Base-by-base conservation (phyloP, 2,888 invertebrate species). In the Theodoxus fluviatilis region DNA sequence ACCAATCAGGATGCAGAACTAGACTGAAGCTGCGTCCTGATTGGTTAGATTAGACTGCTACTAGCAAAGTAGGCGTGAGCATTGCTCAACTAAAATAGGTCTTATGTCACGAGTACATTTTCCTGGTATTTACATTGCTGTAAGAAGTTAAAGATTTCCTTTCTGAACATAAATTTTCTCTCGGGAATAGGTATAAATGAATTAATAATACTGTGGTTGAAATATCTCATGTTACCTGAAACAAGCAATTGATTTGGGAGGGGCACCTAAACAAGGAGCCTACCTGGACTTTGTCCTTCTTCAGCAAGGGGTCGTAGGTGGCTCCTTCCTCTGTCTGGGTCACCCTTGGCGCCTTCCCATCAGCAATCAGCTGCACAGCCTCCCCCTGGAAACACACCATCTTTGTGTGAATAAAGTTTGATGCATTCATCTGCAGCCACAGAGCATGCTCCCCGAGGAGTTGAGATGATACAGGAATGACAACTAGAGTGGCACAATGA, bases 231-330 rank as follows among this genome's bases (percentile, higher is more conserved):
- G 59, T 18, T 12, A 3, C 59, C 22, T 4, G 31, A 43, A 6
- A 1, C 28, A 40, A 12, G 18, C 4, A 43, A 18, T 18, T 47
- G 7, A 15, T 40, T 3, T 47, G n/a, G 3, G 15, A 37, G 22
- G 18, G 25, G n/a, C 15, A n/a, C n/a, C 15, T n/a, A 28, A 61
- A n/a, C n/a, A 22, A 12, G 18, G 15, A 15, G 22, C 64, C 38
- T 73, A 93, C 91, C 87, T 91, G 90, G 80, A 94, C 95, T 59
- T 94, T 91, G 79, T 95, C 94, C 85, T 95, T 96, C 83, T 94
- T 95, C 64, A 96, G 87, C 82, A 96, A 92, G 0, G 96, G 92
- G 82, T 98, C 98, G 86, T 98, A 98, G 0, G 94, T 94, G 68
- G 97, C 96, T 0, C 95, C 96, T 73, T 93, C 92, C 83, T 93